Base-by-base conservation (phyloP, 2,797 vertebrate species). In the Hozukius guyotensis region DNA sequence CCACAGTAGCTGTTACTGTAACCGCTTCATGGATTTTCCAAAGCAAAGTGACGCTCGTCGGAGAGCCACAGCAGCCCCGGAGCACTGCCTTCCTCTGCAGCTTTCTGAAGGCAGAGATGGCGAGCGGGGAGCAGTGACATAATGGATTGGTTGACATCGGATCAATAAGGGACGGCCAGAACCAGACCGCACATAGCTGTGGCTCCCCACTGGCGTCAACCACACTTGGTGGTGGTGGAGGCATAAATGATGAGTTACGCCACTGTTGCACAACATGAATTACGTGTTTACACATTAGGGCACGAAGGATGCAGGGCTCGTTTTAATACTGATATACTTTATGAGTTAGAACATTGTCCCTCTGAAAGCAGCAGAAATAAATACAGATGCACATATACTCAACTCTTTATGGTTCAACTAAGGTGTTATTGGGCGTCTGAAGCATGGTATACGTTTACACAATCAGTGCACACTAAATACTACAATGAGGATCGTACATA, bases 1-100 rank as follows among this genome's bases (percentile, higher is more conserved):
- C 82, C 83, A 63, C 78, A 78, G 68, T 32, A 64, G 57, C 69
- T 80, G 63, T 67, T 76, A 46, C 42, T 46, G 42, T 18, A 70
- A 80, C 72, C 86, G 65, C 77, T 79, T 70, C 52, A 63, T 87
- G 81, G 82, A 87, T 89, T 82, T 89, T 84, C 74, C 72, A 82
- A 82, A 80, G 78, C 9, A 27, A 68, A 34, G 62, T 52, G 74
- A 71, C 46, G 36, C 72, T 72, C 5, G 60, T 46, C 70, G 72
- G 53, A 60, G 13, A 68, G 59, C 63, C 52, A 42, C 53, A 72
- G 29, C 24, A 75, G 61, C 72, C 46, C 64, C 22, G 8, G 6
- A 68, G 64, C 53, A 64, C 32, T 75, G 71, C 63, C 55, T 74
- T 56, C 20, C 12, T 81, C 67, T 75, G 79, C 80, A 73, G 80